Evolutionary conservation across 1,140 invertebrate genomes (phyloP), one percentile per base, ranked within the genome.

Genomic region (Drosophila nasuta): DNA sequence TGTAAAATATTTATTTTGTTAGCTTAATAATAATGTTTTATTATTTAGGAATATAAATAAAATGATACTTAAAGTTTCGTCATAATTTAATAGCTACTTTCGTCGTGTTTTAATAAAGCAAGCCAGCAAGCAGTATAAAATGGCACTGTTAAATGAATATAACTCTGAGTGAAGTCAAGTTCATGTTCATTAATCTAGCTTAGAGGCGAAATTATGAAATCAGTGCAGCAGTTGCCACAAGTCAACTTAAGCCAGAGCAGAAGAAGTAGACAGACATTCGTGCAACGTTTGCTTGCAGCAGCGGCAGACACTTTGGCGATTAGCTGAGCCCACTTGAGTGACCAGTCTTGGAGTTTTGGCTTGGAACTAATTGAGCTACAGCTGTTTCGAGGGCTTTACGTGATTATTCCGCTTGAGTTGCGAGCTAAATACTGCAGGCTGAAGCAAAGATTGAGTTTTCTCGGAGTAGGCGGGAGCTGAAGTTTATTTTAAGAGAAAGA

Each of bases 341-440:
- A 1, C 38, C 41, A 46, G 38, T 5, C 5, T 45, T 46, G 5
- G 7, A 43, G 30, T 63, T 63, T 25, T 33, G 30, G 48, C 49
- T 38, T 41, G 33, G 7, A 64, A 13, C 49, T 64, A 64, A 64
- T 64, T 64, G 62, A 25, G 49, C 62, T 52, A 28, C 48, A 64
- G 49, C 7, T 52, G 48, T 43, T 51, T 64, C 62, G n/a, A 64
- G 49, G 41, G 62, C 1, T 52, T 63, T 52, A 63, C 28, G 43
- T 57, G 60, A 64, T 71, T 57, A 64, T 71, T 71, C 41, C 60
- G 43, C 8, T 15, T 41, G 60, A 65, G 43, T 15, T 49, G 13
- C 20, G 20, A 25, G 35, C 35, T n/a, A 20, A 38, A 38, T n/a
- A 57, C 33, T 17, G 35, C n/a, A 38, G 7, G 35, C 7, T 8